Conservation (phyloP, 2,888 invertebrate genomes). For the Aplocera efformata region DNA sequence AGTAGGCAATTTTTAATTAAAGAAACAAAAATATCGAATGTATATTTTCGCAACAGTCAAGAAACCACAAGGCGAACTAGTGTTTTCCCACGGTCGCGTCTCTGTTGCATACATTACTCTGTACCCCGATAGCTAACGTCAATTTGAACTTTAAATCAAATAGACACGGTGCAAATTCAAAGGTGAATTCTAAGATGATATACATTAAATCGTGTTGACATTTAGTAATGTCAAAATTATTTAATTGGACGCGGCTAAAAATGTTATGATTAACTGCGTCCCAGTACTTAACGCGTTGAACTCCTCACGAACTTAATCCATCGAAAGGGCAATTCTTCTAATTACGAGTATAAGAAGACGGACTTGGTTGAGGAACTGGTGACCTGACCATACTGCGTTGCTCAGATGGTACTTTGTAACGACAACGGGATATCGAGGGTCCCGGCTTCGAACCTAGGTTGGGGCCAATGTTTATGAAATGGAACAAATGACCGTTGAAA, state of each 20-base stretch:
- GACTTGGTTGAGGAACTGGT: too few species aligned
- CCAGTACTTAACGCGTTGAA: not conserved
- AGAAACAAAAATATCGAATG: slow-evolving; percentile 16
- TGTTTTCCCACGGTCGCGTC: slow-evolving; percentile 28
- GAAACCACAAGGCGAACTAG: slow-evolving; percentile 25
- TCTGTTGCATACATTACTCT: slow-evolving; percentile 21
- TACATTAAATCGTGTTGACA: slow-evolving; percentile 22
- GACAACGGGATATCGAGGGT: too few species aligned
- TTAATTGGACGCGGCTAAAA: slow-evolving; percentile 20
- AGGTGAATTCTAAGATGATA: slow-evolving; percentile 7
- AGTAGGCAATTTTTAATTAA: not conserved
- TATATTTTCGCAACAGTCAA: slow-evolving; percentile 25
- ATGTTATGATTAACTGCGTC: slow-evolving; percentile 3
- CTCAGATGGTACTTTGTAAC: too few species aligned
- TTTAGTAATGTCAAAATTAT: slow-evolving; percentile 25
- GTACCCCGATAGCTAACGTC: not conserved
- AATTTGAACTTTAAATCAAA: slow-evolving; percentile 12
- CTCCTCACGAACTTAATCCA: too few species aligned
- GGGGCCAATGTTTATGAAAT: too few species aligned
- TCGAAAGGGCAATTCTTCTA: too few species aligned
- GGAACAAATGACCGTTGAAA: too few species aligned
- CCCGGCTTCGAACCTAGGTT: too few species aligned
- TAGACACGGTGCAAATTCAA: slow-evolving; percentile 9
- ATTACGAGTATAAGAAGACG: too few species aligned
- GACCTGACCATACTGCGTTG: too few species aligned